Conservation (phyloP, 2,113 vertebrate genomes). For the Eidolon helvum region DNA sequence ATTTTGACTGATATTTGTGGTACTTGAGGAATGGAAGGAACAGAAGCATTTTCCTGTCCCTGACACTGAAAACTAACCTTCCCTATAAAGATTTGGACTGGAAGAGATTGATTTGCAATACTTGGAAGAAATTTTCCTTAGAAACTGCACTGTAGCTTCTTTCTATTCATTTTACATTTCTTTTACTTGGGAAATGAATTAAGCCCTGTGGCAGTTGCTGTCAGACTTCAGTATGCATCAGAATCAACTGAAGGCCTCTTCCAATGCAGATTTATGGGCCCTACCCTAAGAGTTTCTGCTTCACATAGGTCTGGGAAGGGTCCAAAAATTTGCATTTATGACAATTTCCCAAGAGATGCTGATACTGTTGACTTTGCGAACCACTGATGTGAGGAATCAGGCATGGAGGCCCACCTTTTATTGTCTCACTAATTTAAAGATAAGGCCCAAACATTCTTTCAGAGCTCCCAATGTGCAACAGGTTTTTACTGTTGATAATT, state of each 20-base stretch:
- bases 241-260: neutral
- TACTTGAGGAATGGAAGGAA: neutral
- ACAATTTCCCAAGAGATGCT: neutral
- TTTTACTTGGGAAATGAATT: conserved; percentile 17
- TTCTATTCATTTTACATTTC: neutral
- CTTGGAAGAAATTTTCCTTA: neutral
- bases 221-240: neutral
- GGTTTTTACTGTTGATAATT: neutral
- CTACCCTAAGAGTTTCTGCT: neutral
- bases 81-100: neutral
- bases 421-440: neutral
- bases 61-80: neutral
- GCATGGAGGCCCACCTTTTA: neutral
- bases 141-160: neutral
- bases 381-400: neutral
- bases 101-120: neutral
- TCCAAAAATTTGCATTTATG: neutral
- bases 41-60: neutral
- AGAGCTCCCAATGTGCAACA: neutral
- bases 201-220: neutral
- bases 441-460: neutral
- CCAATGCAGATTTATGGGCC: neutral
- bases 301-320: neutral
- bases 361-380: neutral
- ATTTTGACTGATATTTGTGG: neutral